Conservation (phyloP, 2,113 vertebrate species). For the Emberiza fucata region DNA sequence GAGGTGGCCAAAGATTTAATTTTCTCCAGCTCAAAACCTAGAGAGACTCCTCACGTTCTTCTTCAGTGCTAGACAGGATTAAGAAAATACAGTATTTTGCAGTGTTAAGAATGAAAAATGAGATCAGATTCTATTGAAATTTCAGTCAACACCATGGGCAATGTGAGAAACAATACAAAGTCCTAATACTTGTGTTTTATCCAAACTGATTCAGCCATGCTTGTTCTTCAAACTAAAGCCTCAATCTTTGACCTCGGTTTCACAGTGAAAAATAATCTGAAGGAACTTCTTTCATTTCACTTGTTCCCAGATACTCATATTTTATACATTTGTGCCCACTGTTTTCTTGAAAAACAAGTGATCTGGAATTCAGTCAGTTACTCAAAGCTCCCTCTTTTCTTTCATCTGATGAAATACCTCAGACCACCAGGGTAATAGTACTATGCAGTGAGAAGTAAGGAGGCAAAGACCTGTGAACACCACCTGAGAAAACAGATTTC, state of each 20-base stretch:
- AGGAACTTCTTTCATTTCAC: neutral
- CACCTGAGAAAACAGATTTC: neutral
- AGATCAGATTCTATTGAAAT: neutral
- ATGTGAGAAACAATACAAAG: neutral
- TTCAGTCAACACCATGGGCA: neutral
- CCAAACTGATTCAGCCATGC: neutral
- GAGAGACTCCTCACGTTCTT: neutral
- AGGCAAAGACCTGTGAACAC: neutral
- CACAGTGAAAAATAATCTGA: neutral
- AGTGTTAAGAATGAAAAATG: neutral
- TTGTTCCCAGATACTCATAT: neutral
- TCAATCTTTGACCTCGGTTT: neutral
- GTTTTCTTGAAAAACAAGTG: constrained; percentile 2
- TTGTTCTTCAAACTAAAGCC: neutral
- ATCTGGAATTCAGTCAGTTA: constrained; percentile 4
- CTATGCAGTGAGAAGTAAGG: neutral
- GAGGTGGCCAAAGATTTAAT: neutral
- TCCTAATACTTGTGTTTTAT: neutral
- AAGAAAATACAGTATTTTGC: neutral
- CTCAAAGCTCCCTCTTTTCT: neutral
- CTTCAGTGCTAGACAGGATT: neutral
- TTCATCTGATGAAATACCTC: neutral
- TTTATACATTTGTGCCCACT: neutral
- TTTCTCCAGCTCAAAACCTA: neutral
- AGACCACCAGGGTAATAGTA: neutral